These are phyloP conservation scores for Crocuta crocuta DNA, from an alignment of 2,113 vertebrate genomes.

Conservation along the genomic window DNA sequence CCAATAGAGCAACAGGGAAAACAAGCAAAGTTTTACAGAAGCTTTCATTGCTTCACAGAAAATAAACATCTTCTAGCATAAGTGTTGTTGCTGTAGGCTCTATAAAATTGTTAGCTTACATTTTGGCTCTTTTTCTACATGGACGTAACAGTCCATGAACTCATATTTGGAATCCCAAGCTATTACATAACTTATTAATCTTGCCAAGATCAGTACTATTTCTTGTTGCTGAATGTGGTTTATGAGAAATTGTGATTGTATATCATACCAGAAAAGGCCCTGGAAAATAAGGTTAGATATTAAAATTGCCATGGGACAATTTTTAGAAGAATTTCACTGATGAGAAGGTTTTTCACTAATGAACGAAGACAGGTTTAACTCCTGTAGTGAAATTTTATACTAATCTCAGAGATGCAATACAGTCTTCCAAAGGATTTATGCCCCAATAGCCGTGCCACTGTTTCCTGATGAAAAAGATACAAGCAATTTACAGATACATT, in stretches of 20 bases:
- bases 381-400: not conserved
- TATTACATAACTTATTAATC: constrained; percentile 55
- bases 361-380: constrained; percentile 54
- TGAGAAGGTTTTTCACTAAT: constrained; percentile 40
- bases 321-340: constrained; percentile 40
- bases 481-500: not conserved
- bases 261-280: constrained; percentile 26
- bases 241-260: constrained; percentile 34
- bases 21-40: not conserved
- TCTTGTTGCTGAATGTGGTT: constrained; percentile 32
- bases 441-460: not conserved
- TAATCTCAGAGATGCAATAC: not conserved
- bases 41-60: not conserved
- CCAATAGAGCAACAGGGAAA: not conserved
- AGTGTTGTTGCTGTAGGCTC: not conserved
- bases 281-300: constrained; percentile 50
- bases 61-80: constrained; percentile 19
- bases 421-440: not conserved
- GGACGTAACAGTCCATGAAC: constrained; percentile 49
- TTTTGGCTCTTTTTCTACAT: constrained; percentile 12
- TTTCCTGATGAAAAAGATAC: not conserved
- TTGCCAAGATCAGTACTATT: constrained; percentile 58
- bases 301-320: constrained; percentile 21
- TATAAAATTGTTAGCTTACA: constrained; percentile 46
- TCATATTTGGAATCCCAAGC: constrained; percentile 63